Conservation (phyloP, 2,797 vertebrate genomes). For the Pseudocheirus occidentalis region DNA sequence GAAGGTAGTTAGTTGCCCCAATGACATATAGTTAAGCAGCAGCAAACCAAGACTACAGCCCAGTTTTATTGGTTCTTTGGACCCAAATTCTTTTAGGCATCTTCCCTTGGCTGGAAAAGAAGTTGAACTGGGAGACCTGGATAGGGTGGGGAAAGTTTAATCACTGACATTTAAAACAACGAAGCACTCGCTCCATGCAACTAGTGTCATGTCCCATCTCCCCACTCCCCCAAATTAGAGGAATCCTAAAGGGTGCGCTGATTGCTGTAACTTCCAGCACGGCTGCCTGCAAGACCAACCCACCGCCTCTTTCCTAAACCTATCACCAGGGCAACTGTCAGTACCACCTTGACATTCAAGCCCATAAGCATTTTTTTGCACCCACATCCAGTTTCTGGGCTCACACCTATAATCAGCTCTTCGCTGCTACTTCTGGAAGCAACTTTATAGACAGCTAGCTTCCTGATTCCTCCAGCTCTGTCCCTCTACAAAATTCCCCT, state of each 20-base stretch:
- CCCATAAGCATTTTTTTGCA: conserved; percentile 49
- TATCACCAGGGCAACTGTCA: conserved; percentile 78
- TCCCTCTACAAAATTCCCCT: conserved; percentile 49
- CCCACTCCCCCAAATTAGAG: conserved; percentile 32
- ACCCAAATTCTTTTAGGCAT: background rate
- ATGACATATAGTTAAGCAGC: background rate
- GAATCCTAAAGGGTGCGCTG: background rate
- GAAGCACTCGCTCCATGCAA: background rate
- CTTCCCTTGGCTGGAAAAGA: background rate
- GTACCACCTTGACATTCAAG: conserved; percentile 73
- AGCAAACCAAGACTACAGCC: background rate
- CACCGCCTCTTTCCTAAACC: conserved; percentile 59
- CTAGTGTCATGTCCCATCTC: background rate
- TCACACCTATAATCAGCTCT: conserved; percentile 73
- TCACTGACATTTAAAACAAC: background rate
- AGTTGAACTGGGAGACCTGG: background rate
- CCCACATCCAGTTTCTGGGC: conserved; percentile 64
- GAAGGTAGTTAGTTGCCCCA: background rate
- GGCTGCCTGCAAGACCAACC: conserved; percentile 67
- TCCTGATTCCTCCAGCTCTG: background rate
- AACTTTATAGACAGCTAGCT: conserved; percentile 22
- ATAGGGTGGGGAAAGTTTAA: background rate
- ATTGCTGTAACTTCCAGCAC: conserved; percentile 51
- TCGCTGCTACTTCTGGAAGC: conserved; percentile 50
- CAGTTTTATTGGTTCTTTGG: background rate